Conservation (phyloP, 2,888 invertebrate genomes). For the Apotomis betuletana region DNA sequence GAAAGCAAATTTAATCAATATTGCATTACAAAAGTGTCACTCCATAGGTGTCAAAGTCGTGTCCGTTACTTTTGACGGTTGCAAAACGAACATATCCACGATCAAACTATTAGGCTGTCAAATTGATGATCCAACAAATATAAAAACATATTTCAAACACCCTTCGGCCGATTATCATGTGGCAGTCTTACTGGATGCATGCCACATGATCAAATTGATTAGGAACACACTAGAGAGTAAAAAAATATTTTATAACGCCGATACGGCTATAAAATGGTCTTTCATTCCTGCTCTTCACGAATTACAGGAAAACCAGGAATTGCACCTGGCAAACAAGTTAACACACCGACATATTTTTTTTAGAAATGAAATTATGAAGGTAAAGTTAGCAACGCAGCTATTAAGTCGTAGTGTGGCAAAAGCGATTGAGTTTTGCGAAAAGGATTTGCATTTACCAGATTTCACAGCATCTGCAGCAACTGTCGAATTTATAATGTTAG, state of each 20-base stretch:
- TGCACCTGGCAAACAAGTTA: slow-evolving; percentile 3
- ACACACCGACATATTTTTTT: not conserved
- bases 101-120: not conserved
- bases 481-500: not conserved
- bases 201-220: not conserved
- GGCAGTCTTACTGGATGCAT: not conserved
- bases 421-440: not conserved
- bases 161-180: not conserved
- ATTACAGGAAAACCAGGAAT: not conserved
- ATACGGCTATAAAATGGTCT: not conserved
- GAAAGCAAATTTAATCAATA: not conserved
- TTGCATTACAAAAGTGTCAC: slow-evolving; percentile 1
- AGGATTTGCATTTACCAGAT: not conserved
- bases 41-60: not conserved
- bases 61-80: not conserved
- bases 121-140: too few species aligned
- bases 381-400: slow-evolving; percentile 2
- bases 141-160: not conserved
- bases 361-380: slow-evolving; percentile 1
- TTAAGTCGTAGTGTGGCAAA: not conserved
- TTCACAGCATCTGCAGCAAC: not conserved
- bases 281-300: not conserved
- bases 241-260: not conserved
- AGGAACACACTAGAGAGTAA: not conserved
- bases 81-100: not conserved